phyloP scores from a whole-genome alignment of 2,797 vertebrate species.

The Spea hammondii region DNA sequence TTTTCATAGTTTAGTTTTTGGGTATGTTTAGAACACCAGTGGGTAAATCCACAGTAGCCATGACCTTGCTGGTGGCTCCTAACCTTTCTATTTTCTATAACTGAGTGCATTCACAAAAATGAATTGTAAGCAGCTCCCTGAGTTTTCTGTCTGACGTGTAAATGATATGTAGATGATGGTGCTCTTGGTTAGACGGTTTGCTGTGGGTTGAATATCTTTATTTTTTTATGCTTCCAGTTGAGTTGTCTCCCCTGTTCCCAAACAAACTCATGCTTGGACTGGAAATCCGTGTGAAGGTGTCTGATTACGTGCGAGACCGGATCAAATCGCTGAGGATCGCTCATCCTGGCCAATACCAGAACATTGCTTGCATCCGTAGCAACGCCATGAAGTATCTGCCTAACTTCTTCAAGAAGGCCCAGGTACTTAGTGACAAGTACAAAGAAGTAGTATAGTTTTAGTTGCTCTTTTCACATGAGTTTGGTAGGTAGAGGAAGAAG shows the following conservation, averaged over 20 bases:
- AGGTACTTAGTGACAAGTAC: constrained; percentile 67
- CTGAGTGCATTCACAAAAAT: no score
- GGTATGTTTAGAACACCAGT: no score
- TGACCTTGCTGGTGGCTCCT: no score
- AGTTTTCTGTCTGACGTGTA: no score
- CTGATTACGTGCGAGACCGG: constrained; percentile 86
- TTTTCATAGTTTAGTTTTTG: no score
- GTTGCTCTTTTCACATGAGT: no score
- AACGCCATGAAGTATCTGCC: constrained; percentile 95
- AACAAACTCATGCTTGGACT: constrained; percentile 82
- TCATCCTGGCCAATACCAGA: constrained; percentile 79
- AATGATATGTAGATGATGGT: not conserved
- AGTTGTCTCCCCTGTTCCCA: constrained; percentile 83
- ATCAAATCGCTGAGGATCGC: constrained; percentile 77
- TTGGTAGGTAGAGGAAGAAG: no score
- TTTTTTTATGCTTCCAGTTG: constrained; percentile 68
- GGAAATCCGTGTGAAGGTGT: constrained; percentile 90
- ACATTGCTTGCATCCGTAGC: constrained; percentile 86
- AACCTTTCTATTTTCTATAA: no score
- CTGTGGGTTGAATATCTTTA: not conserved
- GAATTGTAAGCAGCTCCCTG: no score
- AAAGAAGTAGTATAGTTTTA: no score
- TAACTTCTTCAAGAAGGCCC: constrained; percentile 88
- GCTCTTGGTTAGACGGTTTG: not conserved
- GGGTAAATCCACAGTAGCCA: no score